Percentiles rank a stretch among this genome's conserved stretches.
phyloP scores from a whole-genome alignment of 2,888 invertebrate species.

The Phorcus lineatus region DNA sequence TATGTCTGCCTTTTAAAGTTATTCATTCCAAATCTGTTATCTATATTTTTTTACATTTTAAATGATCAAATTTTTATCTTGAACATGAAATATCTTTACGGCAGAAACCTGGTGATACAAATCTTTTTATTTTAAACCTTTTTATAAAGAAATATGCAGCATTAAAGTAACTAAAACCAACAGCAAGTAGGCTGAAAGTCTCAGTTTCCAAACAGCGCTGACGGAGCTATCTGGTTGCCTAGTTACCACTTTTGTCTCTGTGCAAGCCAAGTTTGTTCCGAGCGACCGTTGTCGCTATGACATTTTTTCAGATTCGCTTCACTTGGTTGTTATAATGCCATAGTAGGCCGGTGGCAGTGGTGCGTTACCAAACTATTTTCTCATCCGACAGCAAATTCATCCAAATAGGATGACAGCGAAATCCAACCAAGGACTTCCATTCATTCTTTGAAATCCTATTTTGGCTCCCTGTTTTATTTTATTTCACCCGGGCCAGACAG shows the following conservation, averaged over 20 bases:
- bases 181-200: slow-evolving; percentile 13
- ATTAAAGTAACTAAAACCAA: background rate
- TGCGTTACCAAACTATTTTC: slow-evolving; percentile 7
- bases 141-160: too few species aligned
- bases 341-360: background rate
- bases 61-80: too few species aligned
- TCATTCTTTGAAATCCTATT: background rate
- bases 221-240: slow-evolving; percentile 28
- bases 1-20: too few species aligned
- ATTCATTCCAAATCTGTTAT: too few species aligned
- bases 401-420: background rate
- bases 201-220: slow-evolving; percentile 24
- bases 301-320: slow-evolving; percentile 7
- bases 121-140: too few species aligned
- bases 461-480: background rate
- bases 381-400: background rate
- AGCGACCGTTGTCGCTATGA: background rate
- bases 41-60: too few species aligned
- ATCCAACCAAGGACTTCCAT: background rate
- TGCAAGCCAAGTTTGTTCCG: slow-evolving; percentile 12
- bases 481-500: background rate
- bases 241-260: slow-evolving; percentile 35
- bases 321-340: background rate
- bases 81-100: too few species aligned
- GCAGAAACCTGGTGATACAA: too few species aligned